Percentiles rank a stretch among this genome's conserved stretches.
These are phyloP conservation scores for Anabas testudineus DNA, from an alignment of 2,797 vertebrate genomes.

Conservation along the genomic window DNA sequence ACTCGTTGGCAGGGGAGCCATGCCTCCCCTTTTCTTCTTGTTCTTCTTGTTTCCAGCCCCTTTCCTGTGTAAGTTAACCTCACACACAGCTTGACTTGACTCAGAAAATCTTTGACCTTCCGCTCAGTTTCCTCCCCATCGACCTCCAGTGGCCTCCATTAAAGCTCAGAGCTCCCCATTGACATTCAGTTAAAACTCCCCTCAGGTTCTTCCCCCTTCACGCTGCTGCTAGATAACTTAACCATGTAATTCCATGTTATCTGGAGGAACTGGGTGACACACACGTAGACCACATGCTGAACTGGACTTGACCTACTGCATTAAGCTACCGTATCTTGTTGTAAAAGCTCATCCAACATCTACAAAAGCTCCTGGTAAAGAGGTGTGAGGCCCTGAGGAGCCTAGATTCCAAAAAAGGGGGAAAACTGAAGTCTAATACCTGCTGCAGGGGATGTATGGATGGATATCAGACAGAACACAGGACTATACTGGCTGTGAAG, in stretches of 20 bases:
- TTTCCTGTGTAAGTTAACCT: constrained; percentile 57
- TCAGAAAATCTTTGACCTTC: constrained; percentile 64
- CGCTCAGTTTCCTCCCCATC: constrained; percentile 34
- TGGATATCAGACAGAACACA: constrained; percentile 41
- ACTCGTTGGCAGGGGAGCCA: constrained; percentile 35
- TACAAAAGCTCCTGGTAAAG: constrained; percentile 1
- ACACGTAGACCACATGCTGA: constrained; percentile 3
- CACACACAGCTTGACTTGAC: constrained; percentile 40
- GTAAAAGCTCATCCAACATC: background rate
- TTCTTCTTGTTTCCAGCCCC: constrained; percentile 24
- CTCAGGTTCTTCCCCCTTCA: constrained; percentile 52
- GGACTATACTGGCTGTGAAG: constrained; percentile 19
- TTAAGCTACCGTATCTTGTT: constrained; percentile 41
- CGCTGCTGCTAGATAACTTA: constrained; percentile 40
- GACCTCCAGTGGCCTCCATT: constrained; percentile 50
- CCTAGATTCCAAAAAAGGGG: background rate
- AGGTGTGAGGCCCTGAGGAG: constrained; percentile 1
- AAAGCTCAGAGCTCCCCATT: constrained; percentile 50
- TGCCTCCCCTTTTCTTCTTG: constrained; percentile 35
- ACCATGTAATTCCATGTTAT: constrained; percentile 64
- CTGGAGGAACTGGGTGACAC: constrained; percentile 27
- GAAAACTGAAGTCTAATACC: background rate
- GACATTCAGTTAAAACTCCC: constrained; percentile 61
- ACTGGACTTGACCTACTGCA: constrained; percentile 39
- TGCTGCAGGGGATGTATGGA: constrained; percentile 25